Evolutionary conservation across 2,113 vertebrate species (phyloP).

Genomic region (Stictonetta naevosa): DNA sequence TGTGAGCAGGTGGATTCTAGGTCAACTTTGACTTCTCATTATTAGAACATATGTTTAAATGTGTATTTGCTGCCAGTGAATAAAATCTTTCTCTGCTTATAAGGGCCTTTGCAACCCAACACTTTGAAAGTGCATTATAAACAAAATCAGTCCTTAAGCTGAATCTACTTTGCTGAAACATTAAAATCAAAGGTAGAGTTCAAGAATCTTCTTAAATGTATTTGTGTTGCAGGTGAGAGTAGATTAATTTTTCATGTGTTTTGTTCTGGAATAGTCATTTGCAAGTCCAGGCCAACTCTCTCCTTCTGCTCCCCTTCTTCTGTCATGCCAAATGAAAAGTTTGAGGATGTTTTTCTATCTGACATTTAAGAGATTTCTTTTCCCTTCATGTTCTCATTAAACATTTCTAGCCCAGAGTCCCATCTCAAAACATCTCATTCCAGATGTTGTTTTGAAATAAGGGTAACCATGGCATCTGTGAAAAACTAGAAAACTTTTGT

Average conservation of each 20-base stretch:
- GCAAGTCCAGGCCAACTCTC: neutral
- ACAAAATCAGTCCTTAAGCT: neutral
- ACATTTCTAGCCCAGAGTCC: conserved; percentile 16
- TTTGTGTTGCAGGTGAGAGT: conserved; percentile 29
- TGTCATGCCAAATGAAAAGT: neutral
- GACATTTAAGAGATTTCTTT: conserved; percentile 49
- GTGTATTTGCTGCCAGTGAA: neutral
- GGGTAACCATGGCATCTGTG: conserved; percentile 70
- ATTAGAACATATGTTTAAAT: neutral
- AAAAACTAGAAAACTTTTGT: conserved; percentile 76
- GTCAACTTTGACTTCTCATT: neutral
- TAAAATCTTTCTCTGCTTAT: neutral
- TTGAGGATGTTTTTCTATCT: neutral
- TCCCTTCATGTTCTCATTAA: neutral
- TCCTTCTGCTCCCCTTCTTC: neutral
- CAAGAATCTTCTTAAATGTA: neutral
- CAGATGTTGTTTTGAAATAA: conserved; percentile 74
- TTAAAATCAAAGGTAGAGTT: neutral
- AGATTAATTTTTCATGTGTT: neutral
- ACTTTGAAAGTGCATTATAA: neutral
- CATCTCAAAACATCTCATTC: conserved; percentile 44
- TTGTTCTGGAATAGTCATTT: conserved; percentile 36
- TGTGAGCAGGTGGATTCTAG: neutral
- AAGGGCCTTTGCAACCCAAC: neutral
- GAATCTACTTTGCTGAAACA: neutral